Conservation (phyloP, 2,888 invertebrate genomes). For the Ormyrus rosae region DNA sequence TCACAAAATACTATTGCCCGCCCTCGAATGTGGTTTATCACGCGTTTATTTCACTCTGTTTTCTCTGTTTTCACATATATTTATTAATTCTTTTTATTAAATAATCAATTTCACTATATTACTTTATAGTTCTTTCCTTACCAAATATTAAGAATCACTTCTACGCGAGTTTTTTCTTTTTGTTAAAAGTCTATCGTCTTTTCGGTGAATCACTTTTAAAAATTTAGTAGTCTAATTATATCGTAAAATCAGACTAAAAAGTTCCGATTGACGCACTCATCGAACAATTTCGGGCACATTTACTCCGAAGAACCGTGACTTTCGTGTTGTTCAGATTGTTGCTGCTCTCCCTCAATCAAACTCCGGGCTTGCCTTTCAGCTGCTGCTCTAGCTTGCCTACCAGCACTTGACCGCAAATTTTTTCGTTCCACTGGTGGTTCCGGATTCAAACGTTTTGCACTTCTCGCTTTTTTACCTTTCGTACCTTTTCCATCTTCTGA, state of each 20-base stretch:
- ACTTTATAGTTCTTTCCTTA: constrained; percentile 47
- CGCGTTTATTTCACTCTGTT: constrained; percentile 53
- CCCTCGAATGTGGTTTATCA: constrained; percentile 62
- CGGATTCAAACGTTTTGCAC: constrained; percentile 76
- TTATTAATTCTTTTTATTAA: constrained; percentile 48
- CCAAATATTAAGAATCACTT: constrained; percentile 56
- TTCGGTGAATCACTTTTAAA: constrained; percentile 57
- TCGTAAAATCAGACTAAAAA: constrained; percentile 50
- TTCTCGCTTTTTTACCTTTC: constrained; percentile 70
- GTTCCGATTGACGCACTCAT: constrained; percentile 49
- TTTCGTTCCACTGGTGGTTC: constrained; percentile 80
- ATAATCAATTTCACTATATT: constrained; percentile 56
- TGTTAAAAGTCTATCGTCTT: constrained; percentile 50
- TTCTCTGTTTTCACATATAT: constrained; percentile 49
- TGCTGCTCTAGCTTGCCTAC: constrained; percentile 81
- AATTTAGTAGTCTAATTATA: constrained; percentile 37
- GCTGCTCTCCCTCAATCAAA: constrained; percentile 79
- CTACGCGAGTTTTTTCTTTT: constrained; percentile 47
- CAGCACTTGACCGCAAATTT: constrained; percentile 84
- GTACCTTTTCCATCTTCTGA: constrained; percentile 68
- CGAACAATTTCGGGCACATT: constrained; percentile 7
- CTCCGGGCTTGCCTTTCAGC: constrained; percentile 74
- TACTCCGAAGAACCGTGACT: constrained; percentile 48
- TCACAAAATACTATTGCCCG: constrained; percentile 72
- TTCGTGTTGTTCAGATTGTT: constrained; percentile 65